Percentiles rank a stretch among this genome's conserved stretches.
Conservation (phyloP, 2,113 vertebrate genomes). For the Eulemur macaco region DNA sequence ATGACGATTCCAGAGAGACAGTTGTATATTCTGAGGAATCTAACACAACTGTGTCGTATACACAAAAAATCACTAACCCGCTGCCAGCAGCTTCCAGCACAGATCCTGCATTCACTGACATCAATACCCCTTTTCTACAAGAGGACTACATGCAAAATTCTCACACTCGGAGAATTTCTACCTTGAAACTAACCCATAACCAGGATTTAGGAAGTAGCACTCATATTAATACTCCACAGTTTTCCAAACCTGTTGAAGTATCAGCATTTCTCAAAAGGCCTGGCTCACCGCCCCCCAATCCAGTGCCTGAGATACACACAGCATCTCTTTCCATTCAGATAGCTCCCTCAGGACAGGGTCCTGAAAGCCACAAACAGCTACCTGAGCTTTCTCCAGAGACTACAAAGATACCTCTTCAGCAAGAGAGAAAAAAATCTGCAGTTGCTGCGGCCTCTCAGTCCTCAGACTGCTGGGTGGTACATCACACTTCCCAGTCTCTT, state of each 20-base stretch:
- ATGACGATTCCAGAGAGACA: conserved; percentile 58
- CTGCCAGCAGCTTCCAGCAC: conserved; percentile 62
- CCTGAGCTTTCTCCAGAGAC: conserved; percentile 84
- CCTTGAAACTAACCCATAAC: conserved; percentile 89
- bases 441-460: conserved; percentile 82
- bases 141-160: conserved; percentile 83
- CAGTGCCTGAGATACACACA: conserved; percentile 83
- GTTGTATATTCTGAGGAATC: conserved; percentile 86
- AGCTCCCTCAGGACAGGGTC: conserved; percentile 82
- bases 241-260: conserved; percentile 67
- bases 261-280: conserved; percentile 73
- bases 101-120: conserved; percentile 57
- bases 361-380: conserved; percentile 84
- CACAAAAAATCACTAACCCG: conserved; percentile 82
- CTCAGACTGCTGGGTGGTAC: conserved; percentile 86
- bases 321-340: conserved; percentile 90
- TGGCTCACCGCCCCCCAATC: conserved; percentile 76
- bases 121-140: conserved; percentile 76
- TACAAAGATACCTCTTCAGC: conserved; percentile 82
- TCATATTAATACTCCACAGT: conserved; percentile 58
- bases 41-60: conserved; percentile 87
- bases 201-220: conserved; percentile 64
- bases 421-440: conserved; percentile 83
- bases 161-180: conserved; percentile 89
- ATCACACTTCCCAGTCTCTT: conserved; percentile 81